Evolutionary conservation across 2,797 vertebrate genomes (phyloP).

Genomic region (Anas georgica): DNA sequence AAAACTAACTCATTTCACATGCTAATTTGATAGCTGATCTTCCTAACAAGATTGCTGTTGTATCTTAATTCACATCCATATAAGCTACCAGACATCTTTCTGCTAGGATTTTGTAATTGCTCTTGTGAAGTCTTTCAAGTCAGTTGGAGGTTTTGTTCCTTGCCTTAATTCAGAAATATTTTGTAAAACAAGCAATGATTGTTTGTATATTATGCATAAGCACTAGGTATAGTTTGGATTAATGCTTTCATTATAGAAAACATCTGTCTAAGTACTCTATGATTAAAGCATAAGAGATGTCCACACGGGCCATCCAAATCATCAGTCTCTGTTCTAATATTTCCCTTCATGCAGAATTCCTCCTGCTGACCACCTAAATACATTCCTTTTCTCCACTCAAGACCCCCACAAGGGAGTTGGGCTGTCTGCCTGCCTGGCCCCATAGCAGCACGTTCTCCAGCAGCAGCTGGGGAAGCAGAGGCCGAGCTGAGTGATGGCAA

Average conservation of each 20-base stretch:
- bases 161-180: accelerated
- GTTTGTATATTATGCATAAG: background rate
- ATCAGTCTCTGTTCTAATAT: background rate
- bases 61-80: background rate
- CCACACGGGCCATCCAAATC: accelerated
- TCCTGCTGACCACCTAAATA: background rate
- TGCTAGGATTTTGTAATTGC: background rate
- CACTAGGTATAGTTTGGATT: background rate
- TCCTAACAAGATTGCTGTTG: background rate
- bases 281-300: background rate
- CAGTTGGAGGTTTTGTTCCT: background rate
- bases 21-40: background rate
- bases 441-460: background rate
- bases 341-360: background rate
- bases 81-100: background rate
- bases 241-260: background rate
- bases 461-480: background rate
- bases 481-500: background rate
- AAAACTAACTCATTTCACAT: background rate
- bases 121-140: background rate
- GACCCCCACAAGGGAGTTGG: background rate
- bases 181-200: background rate
- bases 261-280: background rate
- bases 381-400: background rate
- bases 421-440: background rate